Base-by-base conservation (phyloP, 2,797 vertebrate genomes). In the Galagoides demidoff region DNA sequence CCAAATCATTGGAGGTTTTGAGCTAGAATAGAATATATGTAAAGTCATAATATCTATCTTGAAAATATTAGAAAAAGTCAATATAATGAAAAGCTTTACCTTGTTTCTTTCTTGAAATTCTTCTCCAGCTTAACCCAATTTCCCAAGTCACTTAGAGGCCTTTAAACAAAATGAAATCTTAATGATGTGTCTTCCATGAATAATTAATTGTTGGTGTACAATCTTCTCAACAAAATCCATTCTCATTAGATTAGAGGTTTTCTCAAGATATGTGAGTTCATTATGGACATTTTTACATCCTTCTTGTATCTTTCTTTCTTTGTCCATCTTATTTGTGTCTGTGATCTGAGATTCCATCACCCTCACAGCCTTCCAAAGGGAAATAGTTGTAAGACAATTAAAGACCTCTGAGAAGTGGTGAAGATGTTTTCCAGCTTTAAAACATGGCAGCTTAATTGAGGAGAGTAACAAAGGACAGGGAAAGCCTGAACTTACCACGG, bases 161-260 rank as follows among this genome's bases (percentile, higher is more conserved):
- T 98, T 97, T 98, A 99, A 99, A 99, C 98, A 97, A 99, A 99
- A 99, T 99, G 99, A 99, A 99, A 99, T 98, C 98, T 98, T 99
- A 99, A 99, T 98, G 99, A 99, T 99, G 99, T 98, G 96, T 96
- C 99, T 99, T 99, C 99, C 99, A 99, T 99, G 99, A 99, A 99
- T 99, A 99, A 99, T 99, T 99, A 99, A 99, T 99, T 99, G 99
- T 98, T 98, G 98, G 96, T 97, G 98, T 98, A 99, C 98, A 98
- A 99, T 98, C 99, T 98, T 99, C 99, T 98, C 98, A 99, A 99
- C 98, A 99, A 99, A 99, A 99, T 99, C 99, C 96, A 99, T 99
- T 98, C 98, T 99, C 99, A 99, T 99, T 99, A 96, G 99, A 99
- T 99, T 99, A 99, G 98, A 99, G 99, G 98, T 98, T 98, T 99